Evolutionary conservation across 2,113 vertebrate species (phyloP).

Genomic region (Dolichallabes microphthalmus): DNA sequence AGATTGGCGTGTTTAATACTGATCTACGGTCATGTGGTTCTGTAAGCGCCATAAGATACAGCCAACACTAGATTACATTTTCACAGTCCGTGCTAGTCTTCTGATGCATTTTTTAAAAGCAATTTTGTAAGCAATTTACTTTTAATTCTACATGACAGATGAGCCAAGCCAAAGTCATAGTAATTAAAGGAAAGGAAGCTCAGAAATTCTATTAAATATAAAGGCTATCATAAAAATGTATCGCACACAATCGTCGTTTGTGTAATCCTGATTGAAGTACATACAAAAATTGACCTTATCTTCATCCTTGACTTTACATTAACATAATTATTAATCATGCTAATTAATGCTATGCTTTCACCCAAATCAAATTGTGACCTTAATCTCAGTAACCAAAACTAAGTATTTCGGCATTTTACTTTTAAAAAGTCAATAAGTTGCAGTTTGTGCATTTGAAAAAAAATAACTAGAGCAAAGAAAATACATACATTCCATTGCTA

Average conservation of each 20-base stretch:
- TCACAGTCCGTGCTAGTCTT: not conserved
- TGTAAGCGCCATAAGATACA: not conserved
- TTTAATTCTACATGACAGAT: conserved; percentile 8
- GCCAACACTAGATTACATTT: not conserved
- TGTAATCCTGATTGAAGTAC: not conserved
- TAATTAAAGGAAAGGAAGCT: not conserved
- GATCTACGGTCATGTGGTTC: not conserved
- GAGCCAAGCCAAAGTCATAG: conserved; percentile 23
- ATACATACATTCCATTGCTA: not conserved
- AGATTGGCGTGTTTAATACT: conserved; percentile 5
- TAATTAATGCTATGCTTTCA: not conserved
- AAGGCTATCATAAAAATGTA: not conserved
- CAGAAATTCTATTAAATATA: not conserved
- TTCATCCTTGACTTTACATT: not conserved
- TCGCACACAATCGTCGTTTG: not conserved
- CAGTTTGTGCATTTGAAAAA: not conserved
- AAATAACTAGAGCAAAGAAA: not conserved
- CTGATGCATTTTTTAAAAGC: not conserved
- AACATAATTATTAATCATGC: not conserved
- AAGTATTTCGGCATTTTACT: not conserved
- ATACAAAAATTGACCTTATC: not conserved
- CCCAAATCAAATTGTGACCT: not conserved
- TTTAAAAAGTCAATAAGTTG: not conserved
- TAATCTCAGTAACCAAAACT: not conserved
- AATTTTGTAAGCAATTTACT: not conserved